A percentile compares a stretch with the other conserved stretches of the same genome.
Evolutionary conservation across 2,113 vertebrate genomes (phyloP).

Genomic region (Barnardius zonarius): DNA sequence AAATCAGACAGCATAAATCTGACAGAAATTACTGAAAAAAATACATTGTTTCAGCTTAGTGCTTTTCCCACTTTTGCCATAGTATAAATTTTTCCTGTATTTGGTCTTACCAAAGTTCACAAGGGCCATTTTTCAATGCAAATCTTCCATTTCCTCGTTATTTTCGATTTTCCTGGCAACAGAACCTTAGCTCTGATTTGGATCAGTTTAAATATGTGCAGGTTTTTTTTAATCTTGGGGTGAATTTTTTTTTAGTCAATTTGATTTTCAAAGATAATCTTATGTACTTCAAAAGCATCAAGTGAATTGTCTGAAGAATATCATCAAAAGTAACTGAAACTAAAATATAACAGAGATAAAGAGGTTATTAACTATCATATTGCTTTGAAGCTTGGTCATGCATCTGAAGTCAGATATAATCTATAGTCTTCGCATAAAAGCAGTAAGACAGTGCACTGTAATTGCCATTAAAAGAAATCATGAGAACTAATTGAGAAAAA

Average conservation of each 20-base stretch:
- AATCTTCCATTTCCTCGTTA: not conserved
- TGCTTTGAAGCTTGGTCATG: not conserved
- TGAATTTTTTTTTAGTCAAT: not conserved
- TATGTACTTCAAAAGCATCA: not conserved
- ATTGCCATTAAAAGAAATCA: not conserved
- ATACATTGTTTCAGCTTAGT: not conserved
- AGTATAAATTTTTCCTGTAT: not conserved
- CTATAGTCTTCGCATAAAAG: not conserved
- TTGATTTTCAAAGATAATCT: not conserved
- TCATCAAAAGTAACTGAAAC: not conserved
- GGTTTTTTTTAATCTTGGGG: not conserved
- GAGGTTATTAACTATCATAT: not conserved
- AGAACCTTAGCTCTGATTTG: not conserved
- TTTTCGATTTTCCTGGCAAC: not conserved
- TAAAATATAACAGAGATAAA: not conserved
- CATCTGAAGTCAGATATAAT: not conserved
- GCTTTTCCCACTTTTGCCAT: not conserved
- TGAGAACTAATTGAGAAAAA: not conserved
- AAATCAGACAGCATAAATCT: not conserved
- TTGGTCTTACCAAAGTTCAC: not conserved
- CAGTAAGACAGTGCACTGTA: not conserved
- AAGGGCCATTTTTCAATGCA: not conserved
- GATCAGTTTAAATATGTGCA: not conserved
- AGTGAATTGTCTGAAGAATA: not conserved
- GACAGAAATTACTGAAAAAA: not conserved